These are phyloP conservation scores for Melanogrammus aeglefinus DNA, from an alignment of 2,797 vertebrate genomes.

Conservation along the genomic window DNA sequence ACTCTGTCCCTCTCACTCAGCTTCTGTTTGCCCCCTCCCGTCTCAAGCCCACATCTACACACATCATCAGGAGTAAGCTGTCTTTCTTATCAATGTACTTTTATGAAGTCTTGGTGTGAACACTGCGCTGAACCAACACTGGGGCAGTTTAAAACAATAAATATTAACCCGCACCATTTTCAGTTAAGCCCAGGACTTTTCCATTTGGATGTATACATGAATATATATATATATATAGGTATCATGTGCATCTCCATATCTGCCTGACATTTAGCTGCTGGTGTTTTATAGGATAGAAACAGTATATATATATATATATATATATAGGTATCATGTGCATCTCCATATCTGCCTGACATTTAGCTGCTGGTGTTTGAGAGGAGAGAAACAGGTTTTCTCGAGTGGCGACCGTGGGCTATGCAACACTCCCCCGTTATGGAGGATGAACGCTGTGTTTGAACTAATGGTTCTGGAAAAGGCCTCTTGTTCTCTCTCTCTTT, in stretches of 20 bases:
- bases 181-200: too few relatives aligned
- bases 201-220: too few relatives aligned
- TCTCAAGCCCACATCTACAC: slow-evolving; percentile 24
- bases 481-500: not conserved
- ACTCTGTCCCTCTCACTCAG: not conserved
- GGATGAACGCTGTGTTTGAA: slow-evolving; percentile 31
- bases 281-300: not conserved
- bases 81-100: slow-evolving; percentile 31
- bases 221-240: too few relatives aligned
- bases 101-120: slow-evolving; percentile 27
- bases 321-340: too few relatives aligned
- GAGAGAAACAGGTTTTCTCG: not conserved
- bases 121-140: slow-evolving; percentile 5
- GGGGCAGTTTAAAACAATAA: slow-evolving; percentile 27
- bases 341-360: too few relatives aligned
- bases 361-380: too few relatives aligned
- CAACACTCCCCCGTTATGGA: slow-evolving; percentile 27
- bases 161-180: not conserved
- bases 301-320: too few relatives aligned
- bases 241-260: too few relatives aligned
- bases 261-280: too few relatives aligned
- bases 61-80: slow-evolving; percentile 34
- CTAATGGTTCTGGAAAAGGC: slow-evolving; percentile 39
- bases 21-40: not conserved
- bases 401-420: slow-evolving; percentile 17